phyloP scores from a whole-genome alignment of 1,140 invertebrate species.

The Drosophila asahinai region DNA sequence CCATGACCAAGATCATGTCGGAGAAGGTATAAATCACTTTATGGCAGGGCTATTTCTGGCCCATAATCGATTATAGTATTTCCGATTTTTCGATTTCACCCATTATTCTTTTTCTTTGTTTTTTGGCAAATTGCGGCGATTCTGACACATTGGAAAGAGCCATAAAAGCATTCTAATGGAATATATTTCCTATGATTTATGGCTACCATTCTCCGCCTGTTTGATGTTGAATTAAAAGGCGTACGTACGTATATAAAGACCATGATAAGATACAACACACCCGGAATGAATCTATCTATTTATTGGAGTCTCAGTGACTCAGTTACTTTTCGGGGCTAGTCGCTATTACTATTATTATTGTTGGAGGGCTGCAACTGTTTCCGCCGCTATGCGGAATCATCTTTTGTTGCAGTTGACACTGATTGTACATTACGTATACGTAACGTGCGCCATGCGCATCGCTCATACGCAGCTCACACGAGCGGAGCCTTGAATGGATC shows the following conservation, averaged over 20 bases:
- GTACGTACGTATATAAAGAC: slow-evolving; percentile 9
- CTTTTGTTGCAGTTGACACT: slow-evolving; percentile 61
- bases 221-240: slow-evolving; percentile 72
- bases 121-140: slow-evolving; percentile 43
- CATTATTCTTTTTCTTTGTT: too few species aligned
- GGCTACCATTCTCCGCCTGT: slow-evolving; percentile 35
- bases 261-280: slow-evolving; percentile 65
- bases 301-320: slow-evolving; percentile 29
- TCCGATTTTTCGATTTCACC: slow-evolving; percentile 5
- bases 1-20: slow-evolving; percentile 32
- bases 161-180: slow-evolving; percentile 47
- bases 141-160: slow-evolving; percentile 65
- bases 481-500: slow-evolving; percentile 24
- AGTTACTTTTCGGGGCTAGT: slow-evolving; percentile 35
- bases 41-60: slow-evolving; percentile 31
- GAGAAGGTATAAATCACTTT: slow-evolving; percentile 32
- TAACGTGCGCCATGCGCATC: slow-evolving; percentile 49
- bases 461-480: slow-evolving; percentile 53
- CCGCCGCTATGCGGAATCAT: slow-evolving; percentile 50
- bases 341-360: slow-evolving; percentile 26
- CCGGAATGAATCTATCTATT: slow-evolving; percentile 13
- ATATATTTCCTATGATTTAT: slow-evolving; percentile 67
- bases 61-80: slow-evolving; percentile 54
- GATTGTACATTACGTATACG: slow-evolving; percentile 70
- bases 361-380: slow-evolving; percentile 35